Conservation (phyloP, 2,888 invertebrate species). For the Cabera pusaria region DNA sequence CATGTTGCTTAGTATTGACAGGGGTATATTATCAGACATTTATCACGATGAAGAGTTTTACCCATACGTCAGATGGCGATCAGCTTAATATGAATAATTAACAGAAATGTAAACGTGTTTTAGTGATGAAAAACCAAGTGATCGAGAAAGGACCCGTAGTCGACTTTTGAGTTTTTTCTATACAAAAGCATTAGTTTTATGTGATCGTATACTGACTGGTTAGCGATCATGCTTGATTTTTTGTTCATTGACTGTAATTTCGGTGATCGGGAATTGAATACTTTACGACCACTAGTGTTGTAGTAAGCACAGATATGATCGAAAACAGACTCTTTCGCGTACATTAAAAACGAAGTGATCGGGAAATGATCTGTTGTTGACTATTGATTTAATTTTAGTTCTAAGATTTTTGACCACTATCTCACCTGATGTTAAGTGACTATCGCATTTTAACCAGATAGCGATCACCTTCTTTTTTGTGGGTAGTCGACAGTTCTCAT, state of each 20-base stretch:
- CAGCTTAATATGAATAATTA: background rate
- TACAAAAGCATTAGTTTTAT: slow-evolving; percentile 1
- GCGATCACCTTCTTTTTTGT: too few relatives aligned
- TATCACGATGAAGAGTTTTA: too few relatives aligned
- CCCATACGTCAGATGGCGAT: too few relatives aligned
- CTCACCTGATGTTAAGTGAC: too few relatives aligned
- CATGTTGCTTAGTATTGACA: too few relatives aligned
- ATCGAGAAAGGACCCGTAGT: too few relatives aligned
- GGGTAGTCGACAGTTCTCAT: too few relatives aligned
- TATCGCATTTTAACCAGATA: too few relatives aligned
- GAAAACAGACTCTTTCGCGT: background rate
- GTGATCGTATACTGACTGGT: background rate
- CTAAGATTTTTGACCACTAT: too few relatives aligned
- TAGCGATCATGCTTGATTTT: background rate
- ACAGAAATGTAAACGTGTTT: too few relatives aligned
- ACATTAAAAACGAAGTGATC: background rate
- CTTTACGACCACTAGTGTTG: slow-evolving; percentile 1
- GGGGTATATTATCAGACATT: too few relatives aligned
- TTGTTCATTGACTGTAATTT: background rate
- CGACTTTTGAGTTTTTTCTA: slow-evolving; percentile 2
- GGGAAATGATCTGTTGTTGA: slow-evolving; percentile 1
- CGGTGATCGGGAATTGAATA: background rate
- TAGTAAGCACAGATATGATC: background rate
- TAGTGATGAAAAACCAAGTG: too few relatives aligned
- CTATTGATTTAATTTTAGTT: background rate